Evolutionary conservation across 2,888 invertebrate genomes (phyloP).

Genomic region (Phortica magna): DNA sequence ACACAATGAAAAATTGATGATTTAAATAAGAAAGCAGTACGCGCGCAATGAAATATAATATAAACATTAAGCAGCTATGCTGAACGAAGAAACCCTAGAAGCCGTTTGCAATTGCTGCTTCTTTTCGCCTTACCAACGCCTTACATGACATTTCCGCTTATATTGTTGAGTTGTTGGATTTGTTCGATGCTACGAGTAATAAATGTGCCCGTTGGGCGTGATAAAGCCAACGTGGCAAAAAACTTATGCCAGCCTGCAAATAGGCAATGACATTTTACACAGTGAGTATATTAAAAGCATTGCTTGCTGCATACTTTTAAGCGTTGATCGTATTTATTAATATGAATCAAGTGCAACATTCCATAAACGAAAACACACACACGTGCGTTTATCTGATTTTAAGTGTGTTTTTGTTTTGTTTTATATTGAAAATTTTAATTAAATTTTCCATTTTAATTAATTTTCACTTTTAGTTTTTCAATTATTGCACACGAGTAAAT

Average conservation of each 20-base stretch:
- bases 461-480: neutral
- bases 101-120: too few species aligned
- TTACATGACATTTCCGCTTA: neutral
- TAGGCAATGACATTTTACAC: constrained; percentile 8
- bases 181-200: neutral
- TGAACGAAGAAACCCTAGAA: constrained; percentile 10
- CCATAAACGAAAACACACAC: too few species aligned
- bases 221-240: neutral
- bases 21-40: constrained; percentile 46
- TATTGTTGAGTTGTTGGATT: constrained; percentile 6
- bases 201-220: constrained; percentile 48
- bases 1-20: constrained; percentile 61
- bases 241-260: neutral
- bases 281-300: too few species aligned
- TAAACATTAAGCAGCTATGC: neutral
- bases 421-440: neutral
- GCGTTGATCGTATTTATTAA: neutral
- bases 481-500: neutral
- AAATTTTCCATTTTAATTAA: neutral
- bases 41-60: neutral
- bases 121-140: neutral
- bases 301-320: neutral
- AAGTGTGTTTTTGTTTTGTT: too few species aligned
- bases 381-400: too few species aligned
- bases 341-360: neutral